These are phyloP conservation scores for Fratercula arctica DNA, from an alignment of 2,797 vertebrate species.

Conservation along the genomic window DNA sequence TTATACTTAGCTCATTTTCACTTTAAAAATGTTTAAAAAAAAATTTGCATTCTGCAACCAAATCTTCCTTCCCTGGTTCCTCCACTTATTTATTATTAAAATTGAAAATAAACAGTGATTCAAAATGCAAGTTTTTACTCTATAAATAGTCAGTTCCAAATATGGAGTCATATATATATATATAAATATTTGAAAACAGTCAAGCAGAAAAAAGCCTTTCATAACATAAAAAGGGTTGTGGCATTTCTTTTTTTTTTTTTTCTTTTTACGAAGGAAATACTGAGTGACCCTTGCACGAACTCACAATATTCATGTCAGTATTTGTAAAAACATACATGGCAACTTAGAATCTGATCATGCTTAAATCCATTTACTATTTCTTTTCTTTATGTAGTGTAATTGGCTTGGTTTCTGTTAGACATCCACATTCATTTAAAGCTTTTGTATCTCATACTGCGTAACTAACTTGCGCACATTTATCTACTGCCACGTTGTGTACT, in stretches of 20 bases:
- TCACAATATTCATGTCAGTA: neutral
- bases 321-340: neutral
- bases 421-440: neutral
- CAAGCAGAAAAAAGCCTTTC: neutral
- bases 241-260: neutral
- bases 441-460: neutral
- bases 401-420: neutral
- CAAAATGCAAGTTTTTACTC: neutral
- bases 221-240: neutral
- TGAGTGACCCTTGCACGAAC: neutral
- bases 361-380: neutral
- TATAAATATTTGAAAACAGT: neutral
- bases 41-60: neutral
- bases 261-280: neutral
- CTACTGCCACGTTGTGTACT: rapidly evolving
- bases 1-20: neutral
- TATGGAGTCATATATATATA: rapidly evolving
- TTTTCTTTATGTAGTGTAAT: neutral
- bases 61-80: neutral
- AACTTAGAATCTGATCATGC: neutral
- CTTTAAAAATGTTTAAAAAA: neutral
- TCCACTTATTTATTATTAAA: neutral
- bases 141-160: neutral
- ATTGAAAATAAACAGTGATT: neutral
- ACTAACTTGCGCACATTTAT: neutral